These are phyloP conservation scores for Psylliodes chrysocephalus DNA, from an alignment of 2,888 invertebrate species.

Conservation along the genomic window DNA sequence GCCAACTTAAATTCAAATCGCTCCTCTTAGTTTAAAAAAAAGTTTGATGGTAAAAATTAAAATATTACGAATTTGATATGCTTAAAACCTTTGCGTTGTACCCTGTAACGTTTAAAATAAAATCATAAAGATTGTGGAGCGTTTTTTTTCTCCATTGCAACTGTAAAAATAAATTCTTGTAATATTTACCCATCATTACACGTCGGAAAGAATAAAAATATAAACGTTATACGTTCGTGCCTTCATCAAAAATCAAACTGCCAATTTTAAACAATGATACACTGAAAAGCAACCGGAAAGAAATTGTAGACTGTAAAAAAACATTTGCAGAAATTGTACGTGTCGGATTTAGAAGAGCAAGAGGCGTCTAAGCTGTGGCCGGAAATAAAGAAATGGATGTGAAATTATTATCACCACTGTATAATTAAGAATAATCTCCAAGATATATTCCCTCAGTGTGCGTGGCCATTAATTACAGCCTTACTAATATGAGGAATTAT, in stretches of 20 bases:
- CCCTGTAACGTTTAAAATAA: too few species aligned
- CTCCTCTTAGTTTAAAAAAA: too few species aligned
- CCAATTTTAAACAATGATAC: constrained; percentile 19
- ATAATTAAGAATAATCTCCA: constrained; percentile 27
- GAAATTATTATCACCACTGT: constrained; percentile 23
- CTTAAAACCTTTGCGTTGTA: too few species aligned
- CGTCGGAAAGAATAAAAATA: too few species aligned
- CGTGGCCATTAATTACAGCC: constrained; percentile 18
- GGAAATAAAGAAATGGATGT: constrained; percentile 30
- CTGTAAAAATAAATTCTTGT: too few species aligned
- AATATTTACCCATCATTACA: too few species aligned
- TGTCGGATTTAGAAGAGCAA: neutral
- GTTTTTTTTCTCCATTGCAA: too few species aligned
- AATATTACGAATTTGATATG: too few species aligned
- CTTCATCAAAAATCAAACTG: constrained; percentile 9
- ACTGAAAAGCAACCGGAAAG: constrained; percentile 24
- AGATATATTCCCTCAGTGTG: constrained; percentile 13
- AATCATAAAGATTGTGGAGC: too few species aligned
- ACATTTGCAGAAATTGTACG: constrained; percentile 19
- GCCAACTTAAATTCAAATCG: too few species aligned
- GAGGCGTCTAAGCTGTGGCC: constrained; percentile 7
- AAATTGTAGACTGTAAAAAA: constrained; percentile 24
- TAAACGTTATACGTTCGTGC: neutral
- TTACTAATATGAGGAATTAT: constrained; percentile 25
- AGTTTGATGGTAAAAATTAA: too few species aligned